Conservation (phyloP, 2,888 invertebrate genomes). For the Ephialtes manifestator region DNA sequence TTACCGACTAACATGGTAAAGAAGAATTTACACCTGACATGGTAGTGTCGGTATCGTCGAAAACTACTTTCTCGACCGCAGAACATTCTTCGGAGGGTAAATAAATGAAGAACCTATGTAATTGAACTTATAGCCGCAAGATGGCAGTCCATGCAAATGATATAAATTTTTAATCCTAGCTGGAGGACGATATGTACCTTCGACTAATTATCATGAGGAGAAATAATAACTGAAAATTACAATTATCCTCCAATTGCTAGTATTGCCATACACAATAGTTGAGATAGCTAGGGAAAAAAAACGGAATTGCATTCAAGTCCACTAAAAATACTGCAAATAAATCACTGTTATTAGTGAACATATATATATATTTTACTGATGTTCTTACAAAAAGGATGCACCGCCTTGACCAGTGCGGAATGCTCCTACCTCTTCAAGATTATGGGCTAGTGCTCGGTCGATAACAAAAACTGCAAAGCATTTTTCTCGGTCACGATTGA, state of each 20-base stretch:
- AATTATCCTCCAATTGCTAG: not conserved
- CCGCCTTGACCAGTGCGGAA: too few relatives aligned
- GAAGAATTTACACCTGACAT: not conserved
- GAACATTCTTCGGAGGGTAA: not conserved
- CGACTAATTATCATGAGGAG: not conserved
- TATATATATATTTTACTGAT: too few relatives aligned
- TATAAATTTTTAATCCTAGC: not conserved
- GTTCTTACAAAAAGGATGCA: too few relatives aligned
- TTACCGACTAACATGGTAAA: slow-evolving; percentile 20
- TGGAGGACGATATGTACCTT: not conserved
- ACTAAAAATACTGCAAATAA: too few relatives aligned
- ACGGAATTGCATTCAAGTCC: too few relatives aligned
- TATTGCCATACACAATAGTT: not conserved
- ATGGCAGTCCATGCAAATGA: not conserved
- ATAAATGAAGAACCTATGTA: not conserved
- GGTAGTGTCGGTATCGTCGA: slow-evolving; percentile 4
- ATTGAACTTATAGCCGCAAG: not conserved
- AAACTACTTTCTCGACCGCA: not conserved
- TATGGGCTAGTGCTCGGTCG: too few relatives aligned
- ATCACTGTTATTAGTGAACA: too few relatives aligned
- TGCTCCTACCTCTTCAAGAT: too few relatives aligned
- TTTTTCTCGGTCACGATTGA: too few relatives aligned
- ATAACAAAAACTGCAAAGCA: too few relatives aligned
- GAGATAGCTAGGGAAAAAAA: not conserved
- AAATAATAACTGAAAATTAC: slow-evolving; percentile 33